Percentiles rank a stretch among this genome's conserved stretches.
These are phyloP conservation scores for Pristionchus japonicus DNA, from an alignment of 2,888 invertebrate species.

Conservation along the genomic window DNA sequence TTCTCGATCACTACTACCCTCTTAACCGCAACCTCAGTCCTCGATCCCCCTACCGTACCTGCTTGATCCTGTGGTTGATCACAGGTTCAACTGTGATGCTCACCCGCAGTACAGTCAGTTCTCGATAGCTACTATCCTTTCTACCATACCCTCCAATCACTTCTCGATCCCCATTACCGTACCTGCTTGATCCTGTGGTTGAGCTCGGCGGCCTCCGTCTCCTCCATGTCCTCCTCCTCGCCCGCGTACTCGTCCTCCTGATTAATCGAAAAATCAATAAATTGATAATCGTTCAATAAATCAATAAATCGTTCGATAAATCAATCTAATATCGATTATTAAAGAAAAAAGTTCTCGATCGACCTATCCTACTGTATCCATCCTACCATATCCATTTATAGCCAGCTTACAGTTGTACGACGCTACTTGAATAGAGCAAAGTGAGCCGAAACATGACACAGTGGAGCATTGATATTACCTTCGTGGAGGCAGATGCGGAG, in stretches of 20 bases:
- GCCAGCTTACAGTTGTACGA: too few species aligned
- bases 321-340: too few species aligned
- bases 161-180: neutral
- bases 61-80: constrained; percentile 55
- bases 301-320: too few species aligned
- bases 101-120: neutral
- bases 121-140: neutral
- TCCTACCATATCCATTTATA: too few species aligned
- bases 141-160: neutral
- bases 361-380: too few species aligned
- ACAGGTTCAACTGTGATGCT: too few species aligned
- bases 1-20: neutral
- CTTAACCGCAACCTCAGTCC: neutral
- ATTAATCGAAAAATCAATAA: too few species aligned
- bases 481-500: neutral
- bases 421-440: too few species aligned
- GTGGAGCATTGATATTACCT: too few species aligned
- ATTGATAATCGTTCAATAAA: too few species aligned
- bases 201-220: constrained; percentile 66
- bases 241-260: constrained; percentile 48
- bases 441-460: too few species aligned
- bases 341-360: too few species aligned
- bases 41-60: constrained; percentile 32
- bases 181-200: constrained; percentile 54
- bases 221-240: constrained; percentile 71